Evolutionary conservation across 1,140 invertebrate genomes (phyloP).

Genomic region (Lasaia peninsularis): DNA sequence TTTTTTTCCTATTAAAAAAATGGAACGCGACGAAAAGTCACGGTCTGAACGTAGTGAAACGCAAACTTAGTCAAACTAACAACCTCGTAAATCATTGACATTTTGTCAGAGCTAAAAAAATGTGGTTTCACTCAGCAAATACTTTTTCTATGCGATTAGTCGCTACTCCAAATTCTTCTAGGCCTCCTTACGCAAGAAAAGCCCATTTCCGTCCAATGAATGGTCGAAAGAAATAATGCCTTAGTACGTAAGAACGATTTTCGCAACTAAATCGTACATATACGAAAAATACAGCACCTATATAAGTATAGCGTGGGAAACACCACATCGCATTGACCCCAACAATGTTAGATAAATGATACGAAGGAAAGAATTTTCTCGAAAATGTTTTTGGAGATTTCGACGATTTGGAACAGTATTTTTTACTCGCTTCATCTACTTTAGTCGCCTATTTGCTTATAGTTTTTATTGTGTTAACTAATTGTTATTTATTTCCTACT

Average conservation of each 20-base stretch:
- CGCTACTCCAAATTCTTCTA: conserved; percentile 63
- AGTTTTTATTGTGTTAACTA: neutral
- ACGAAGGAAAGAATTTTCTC: conserved; percentile 58
- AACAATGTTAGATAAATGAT: conserved; percentile 73
- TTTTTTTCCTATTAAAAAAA: no score
- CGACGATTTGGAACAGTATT: conserved; percentile 14
- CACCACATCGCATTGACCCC: conserved; percentile 62
- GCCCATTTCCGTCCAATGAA: conserved; percentile 1
- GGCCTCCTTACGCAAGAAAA: conserved; percentile 22
- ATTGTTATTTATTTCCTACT: neutral
- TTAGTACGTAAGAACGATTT: conserved; percentile 4
- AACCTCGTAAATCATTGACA: conserved; percentile 37
- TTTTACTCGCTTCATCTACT: conserved; percentile 9
- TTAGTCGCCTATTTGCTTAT: conserved; percentile 4
- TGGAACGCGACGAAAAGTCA: no score
- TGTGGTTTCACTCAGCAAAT: conserved; percentile 62
- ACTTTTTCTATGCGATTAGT: conserved; percentile 73
- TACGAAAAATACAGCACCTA: conserved; percentile 3
- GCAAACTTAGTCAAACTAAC: neutral
- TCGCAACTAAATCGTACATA: neutral
- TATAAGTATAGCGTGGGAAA: conserved; percentile 64
- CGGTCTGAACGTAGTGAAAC: no score
- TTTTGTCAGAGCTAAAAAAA: conserved; percentile 66
- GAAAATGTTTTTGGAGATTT: conserved; percentile 57
- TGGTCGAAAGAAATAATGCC: conserved; percentile 4